Evolutionary conservation across 1,140 invertebrate genomes (phyloP).

Genomic region (Drosophila erecta): DNA sequence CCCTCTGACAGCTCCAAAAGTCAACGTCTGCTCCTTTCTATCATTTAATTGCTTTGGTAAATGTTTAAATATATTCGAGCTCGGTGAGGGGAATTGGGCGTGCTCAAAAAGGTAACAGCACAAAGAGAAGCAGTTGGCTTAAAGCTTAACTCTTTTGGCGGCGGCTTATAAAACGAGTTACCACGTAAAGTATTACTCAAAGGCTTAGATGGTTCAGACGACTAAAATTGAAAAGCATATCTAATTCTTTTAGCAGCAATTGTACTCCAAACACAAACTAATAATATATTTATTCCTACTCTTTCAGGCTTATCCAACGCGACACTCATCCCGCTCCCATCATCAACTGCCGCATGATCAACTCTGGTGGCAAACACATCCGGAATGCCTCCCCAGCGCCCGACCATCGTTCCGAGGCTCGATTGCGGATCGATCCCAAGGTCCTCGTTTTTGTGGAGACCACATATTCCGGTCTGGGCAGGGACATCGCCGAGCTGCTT

Average conservation of each 20-base stretch:
- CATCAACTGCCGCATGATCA: conserved; percentile 91
- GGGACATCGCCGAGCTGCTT: conserved; percentile 95
- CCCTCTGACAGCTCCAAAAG: conserved; percentile 14
- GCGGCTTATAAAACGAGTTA: background rate
- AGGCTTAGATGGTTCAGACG: too few relatives aligned
- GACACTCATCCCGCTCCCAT: conserved; percentile 91
- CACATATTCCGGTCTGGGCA: conserved; percentile 94
- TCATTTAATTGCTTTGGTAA: conserved; percentile 44
- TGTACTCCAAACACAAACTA: too few relatives aligned
- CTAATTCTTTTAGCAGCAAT: too few relatives aligned
- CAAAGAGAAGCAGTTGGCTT: conserved; percentile 1
- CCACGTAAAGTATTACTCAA: too few relatives aligned
- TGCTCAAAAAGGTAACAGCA: conserved; percentile 1
- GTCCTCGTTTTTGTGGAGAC: conserved; percentile 98
- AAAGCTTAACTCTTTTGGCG: background rate
- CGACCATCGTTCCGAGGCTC: conserved; percentile 93
- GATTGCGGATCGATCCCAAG: conserved; percentile 94
- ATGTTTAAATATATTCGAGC: conserved; percentile 29
- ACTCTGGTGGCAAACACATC: conserved; percentile 86
- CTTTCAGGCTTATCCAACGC: conserved; percentile 89
- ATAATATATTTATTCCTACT: background rate
- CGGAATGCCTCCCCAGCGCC: conserved; percentile 86
- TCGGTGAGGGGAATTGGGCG: background rate
- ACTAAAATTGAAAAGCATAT: too few relatives aligned
- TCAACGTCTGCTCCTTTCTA: conserved; percentile 27